Percentiles rank a stretch among this genome's conserved stretches.
phyloP scores from a whole-genome alignment of 2,113 vertebrate genomes.

The Spilogale gracilis region DNA sequence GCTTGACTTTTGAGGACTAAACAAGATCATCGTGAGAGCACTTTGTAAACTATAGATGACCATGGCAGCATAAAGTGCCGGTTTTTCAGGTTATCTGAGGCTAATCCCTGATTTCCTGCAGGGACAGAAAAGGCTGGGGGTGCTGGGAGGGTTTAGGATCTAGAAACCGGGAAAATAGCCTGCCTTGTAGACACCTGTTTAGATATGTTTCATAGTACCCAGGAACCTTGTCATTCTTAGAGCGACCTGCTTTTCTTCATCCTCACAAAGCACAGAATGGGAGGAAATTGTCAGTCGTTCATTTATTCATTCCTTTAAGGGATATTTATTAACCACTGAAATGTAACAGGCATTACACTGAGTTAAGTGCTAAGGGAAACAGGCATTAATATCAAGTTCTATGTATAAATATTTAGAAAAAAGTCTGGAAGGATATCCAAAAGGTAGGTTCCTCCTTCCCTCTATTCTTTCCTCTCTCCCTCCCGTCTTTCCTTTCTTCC shows the following conservation, averaged over 20 bases:
- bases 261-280: conserved; percentile 15
- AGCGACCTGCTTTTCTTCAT: conserved; percentile 43
- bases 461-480: accelerated
- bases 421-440: not conserved
- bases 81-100: not conserved
- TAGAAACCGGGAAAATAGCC: not conserved
- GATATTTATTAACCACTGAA: not conserved
- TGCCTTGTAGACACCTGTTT: not conserved
- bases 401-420: not conserved
- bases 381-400: not conserved
- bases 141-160: not conserved
- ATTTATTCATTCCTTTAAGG: not conserved
- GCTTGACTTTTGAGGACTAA: not conserved
- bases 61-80: not conserved
- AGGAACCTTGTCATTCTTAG: conserved; percentile 13
- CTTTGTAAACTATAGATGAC: not conserved
- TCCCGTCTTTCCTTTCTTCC: accelerated
- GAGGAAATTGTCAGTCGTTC: conserved; percentile 29
- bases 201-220: not conserved
- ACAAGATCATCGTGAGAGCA: not conserved
- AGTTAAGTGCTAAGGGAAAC: not conserved
- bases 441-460: not conserved
- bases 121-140: not conserved
- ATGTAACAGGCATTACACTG: not conserved
- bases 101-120: not conserved